Base-by-base conservation (phyloP, 2,113 vertebrate species). In the Paradoxurus hermaphroditus region DNA sequence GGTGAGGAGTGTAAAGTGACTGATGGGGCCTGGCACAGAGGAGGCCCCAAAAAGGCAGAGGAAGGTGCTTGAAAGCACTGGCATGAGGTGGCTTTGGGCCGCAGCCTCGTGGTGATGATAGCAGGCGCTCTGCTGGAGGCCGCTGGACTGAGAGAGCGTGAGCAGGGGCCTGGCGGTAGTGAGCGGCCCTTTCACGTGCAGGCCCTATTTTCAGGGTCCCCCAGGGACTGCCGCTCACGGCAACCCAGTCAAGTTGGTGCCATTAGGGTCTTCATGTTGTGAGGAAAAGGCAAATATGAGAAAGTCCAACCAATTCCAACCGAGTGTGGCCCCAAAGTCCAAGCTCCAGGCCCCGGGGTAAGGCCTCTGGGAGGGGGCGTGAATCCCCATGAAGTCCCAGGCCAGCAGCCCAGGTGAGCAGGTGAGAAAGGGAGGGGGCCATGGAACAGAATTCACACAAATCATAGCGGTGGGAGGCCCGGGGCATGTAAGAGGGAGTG, bases 221-320 rank as follows among this genome's bases (percentile, higher is more conserved):
- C 1, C 0, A 1, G 21, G 67, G 27, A 18, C 8, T 51, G 23
- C 21, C 23, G n/a, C 12, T 46, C 3, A 23, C 12, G 13, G 13
- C 2, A 31, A 41, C 72, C 44, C 39, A 46, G 18, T 36, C 56
- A 59, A 23, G 56, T 8, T 59, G 56, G 56, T 59, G 21, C 21
- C 73, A 18, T 41, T 18, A 4, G 27, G 9, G 41, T 23, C 36
- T 34, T 12, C 15, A n/a, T 3, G 27, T 41, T 29, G 27, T 77
- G 18, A 73, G 44, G 44, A 68, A 39, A 94, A 70, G 3, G 41
- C 67, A 88, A 41, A 23, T 4, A 3, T 0, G 0, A 77, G n/a
- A 67, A 91, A 18, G 13, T 25, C 18, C 78, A 72, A 23, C 23
- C 1, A 18, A 7, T 79, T 75, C 68, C 14, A n/a, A 53, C 18